A percentile compares a stretch with the other conserved stretches of the same genome.
Conservation (phyloP, 2,797 vertebrate species). For the Phataginus tetradactyla region DNA sequence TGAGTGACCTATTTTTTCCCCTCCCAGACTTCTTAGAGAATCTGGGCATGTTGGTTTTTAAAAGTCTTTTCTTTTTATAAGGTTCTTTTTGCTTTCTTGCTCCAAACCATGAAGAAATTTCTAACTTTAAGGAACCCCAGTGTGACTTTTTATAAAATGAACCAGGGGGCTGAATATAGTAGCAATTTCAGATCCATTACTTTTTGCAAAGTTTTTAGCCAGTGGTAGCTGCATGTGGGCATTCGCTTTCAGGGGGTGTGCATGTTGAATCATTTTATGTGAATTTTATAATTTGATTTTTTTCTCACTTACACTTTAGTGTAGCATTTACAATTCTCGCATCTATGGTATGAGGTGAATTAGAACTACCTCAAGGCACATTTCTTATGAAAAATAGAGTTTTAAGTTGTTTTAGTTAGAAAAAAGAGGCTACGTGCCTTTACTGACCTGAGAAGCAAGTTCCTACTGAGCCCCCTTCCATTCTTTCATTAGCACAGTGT, state of each 20-base stretch:
- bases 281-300: slow-evolving; percentile 34
- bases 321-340: not conserved
- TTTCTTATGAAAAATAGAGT: slow-evolving; percentile 5
- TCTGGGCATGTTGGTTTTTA: not conserved
- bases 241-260: not conserved
- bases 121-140: slow-evolving; percentile 56
- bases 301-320: not conserved
- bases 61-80: slow-evolving; percentile 58
- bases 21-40: slow-evolving; percentile 52
- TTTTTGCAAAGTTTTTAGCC: not conserved
- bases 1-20: not conserved
- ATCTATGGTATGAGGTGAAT: not conserved
- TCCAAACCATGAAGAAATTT: slow-evolving; percentile 44
- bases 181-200: not conserved
- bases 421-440: not conserved
- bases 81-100: not conserved
- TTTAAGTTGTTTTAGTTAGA: not conserved
- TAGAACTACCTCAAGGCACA: not conserved
- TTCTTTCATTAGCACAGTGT: not conserved
- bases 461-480: not conserved
- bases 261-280: not conserved
- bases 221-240: not conserved
- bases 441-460: not conserved
- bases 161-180: not conserved
- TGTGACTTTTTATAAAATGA: slow-evolving; percentile 53